phyloP scores from a whole-genome alignment of 2,888 invertebrate species.

The Netelia virgata region DNA sequence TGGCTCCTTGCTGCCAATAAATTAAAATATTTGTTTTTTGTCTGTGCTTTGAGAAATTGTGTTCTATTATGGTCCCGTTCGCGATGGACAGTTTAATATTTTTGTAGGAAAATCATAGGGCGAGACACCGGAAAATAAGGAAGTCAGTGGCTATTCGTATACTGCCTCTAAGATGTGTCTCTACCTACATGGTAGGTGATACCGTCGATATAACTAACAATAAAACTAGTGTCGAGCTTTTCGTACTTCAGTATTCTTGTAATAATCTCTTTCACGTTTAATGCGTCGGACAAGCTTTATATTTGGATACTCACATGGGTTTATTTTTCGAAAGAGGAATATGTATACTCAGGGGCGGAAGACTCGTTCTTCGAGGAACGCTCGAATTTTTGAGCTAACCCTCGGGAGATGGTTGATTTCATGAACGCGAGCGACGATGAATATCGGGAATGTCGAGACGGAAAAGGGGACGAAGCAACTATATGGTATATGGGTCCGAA shows the following conservation, averaged over 20 bases:
- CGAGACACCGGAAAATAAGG: too few species aligned
- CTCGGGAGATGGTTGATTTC: conserved; percentile 49
- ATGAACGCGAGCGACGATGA: conserved; percentile 64
- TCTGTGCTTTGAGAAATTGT: too few species aligned
- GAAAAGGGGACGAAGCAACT: conserved; percentile 68
- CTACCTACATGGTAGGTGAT: too few species aligned
- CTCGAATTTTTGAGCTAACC: conserved; percentile 25
- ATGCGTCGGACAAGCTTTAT: background rate
- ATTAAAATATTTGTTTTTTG: too few species aligned
- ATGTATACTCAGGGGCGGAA: conserved; percentile 41
- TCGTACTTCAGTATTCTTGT: background rate
- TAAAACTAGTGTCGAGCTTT: background rate
- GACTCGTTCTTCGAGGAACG: conserved; percentile 27
- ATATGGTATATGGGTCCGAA: background rate
- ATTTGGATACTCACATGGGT: background rate
- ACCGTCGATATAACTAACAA: background rate
- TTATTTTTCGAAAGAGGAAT: conserved; percentile 8
- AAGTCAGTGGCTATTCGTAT: too few species aligned
- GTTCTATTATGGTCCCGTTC: too few species aligned
- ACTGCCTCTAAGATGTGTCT: too few species aligned
- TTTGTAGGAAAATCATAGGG: too few species aligned
- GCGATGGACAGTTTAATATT: too few species aligned
- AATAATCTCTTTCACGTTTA: background rate
- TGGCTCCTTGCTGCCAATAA: too few species aligned
- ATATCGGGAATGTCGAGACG: conserved; percentile 69